phyloP scores from a whole-genome alignment of 1,140 invertebrate genomes.

The Drosophila pandora region DNA sequence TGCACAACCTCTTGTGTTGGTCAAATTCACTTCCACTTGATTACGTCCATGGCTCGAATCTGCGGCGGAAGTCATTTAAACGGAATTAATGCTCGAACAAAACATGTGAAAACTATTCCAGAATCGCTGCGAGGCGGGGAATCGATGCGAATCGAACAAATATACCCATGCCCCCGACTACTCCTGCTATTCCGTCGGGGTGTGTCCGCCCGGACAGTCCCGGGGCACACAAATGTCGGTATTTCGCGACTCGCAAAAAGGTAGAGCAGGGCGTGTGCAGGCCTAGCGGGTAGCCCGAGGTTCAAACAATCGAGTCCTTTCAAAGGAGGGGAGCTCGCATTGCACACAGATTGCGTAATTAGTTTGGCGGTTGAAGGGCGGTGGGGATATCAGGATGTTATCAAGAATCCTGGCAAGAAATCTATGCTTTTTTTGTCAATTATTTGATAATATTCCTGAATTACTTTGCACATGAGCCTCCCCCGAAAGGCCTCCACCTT shows the following conservation, averaged over 20 bases:
- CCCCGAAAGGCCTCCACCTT: neutral
- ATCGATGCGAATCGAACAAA: slow-evolving; percentile 7
- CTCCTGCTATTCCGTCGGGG: slow-evolving; percentile 15
- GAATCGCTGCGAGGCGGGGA: slow-evolving; percentile 11
- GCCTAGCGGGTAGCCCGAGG: slow-evolving; percentile 45
- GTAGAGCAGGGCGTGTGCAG: slow-evolving; percentile 69
- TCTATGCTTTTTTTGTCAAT: no score
- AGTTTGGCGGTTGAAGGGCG: slow-evolving; percentile 20
- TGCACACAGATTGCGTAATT: slow-evolving; percentile 18
- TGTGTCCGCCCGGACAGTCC: slow-evolving; percentile 6
- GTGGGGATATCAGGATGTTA: neutral
- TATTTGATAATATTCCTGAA: no score
- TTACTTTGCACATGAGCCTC: neutral
- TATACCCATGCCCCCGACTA: slow-evolving; percentile 3
- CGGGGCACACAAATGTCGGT: slow-evolving; percentile 49
- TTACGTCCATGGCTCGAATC: slow-evolving; percentile 65
- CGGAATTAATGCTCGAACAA: slow-evolving; percentile 81
- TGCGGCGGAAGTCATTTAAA: slow-evolving; percentile 74
- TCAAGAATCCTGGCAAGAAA: no score
- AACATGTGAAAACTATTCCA: slow-evolving; percentile 78
- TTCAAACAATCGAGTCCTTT: neutral
- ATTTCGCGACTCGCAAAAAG: slow-evolving; percentile 64
- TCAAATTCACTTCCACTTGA: slow-evolving; percentile 81
- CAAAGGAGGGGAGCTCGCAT: neutral
- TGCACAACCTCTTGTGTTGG: slow-evolving; percentile 71